Conservation (phyloP, 2,888 invertebrate species). For the Coenonympha arcania region DNA sequence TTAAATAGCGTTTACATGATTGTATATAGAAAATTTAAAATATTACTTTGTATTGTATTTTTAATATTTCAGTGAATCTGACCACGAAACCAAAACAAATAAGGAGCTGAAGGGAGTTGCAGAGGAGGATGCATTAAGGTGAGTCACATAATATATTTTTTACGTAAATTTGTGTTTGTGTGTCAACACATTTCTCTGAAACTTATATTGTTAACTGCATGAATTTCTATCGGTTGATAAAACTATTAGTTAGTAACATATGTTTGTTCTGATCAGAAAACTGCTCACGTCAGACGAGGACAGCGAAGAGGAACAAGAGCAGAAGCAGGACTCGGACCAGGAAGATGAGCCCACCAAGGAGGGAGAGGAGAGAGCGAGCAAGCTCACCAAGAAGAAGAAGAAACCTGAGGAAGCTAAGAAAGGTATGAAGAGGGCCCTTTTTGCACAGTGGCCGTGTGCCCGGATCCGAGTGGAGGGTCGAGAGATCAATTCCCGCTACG, state of each 20-base stretch:
- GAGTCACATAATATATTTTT: slow-evolving; percentile 11
- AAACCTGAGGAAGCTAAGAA: slow-evolving; percentile 75
- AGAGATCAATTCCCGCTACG: too few relatives aligned
- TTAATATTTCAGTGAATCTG: slow-evolving; percentile 76
- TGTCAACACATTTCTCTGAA: too few relatives aligned
- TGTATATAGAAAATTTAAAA: too few relatives aligned
- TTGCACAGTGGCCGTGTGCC: too few relatives aligned
- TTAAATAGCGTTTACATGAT: too few relatives aligned
- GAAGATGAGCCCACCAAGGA: slow-evolving; percentile 83
- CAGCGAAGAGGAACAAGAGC: slow-evolving; percentile 87
- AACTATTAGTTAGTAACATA: neutral
- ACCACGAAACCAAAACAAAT: slow-evolving; percentile 82
- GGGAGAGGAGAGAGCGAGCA: slow-evolving; percentile 78
- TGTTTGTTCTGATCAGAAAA: slow-evolving; percentile 67
- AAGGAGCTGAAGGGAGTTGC: slow-evolving; percentile 92
- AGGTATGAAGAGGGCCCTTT: too few relatives aligned
- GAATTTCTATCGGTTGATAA: too few relatives aligned
- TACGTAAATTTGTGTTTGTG: too few relatives aligned
- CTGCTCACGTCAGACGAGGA: slow-evolving; percentile 91
- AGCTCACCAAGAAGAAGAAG: slow-evolving; percentile 75
- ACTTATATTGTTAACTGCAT: too few relatives aligned
- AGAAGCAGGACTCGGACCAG: slow-evolving; percentile 81
- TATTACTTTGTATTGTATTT: too few relatives aligned
- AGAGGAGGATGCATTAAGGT: slow-evolving; percentile 88
- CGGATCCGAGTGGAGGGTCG: too few relatives aligned